Evolutionary conservation across 2,888 invertebrate species (phyloP), one percentile per base, ranked within the genome.

Genomic region (Aelia acuminata): DNA sequence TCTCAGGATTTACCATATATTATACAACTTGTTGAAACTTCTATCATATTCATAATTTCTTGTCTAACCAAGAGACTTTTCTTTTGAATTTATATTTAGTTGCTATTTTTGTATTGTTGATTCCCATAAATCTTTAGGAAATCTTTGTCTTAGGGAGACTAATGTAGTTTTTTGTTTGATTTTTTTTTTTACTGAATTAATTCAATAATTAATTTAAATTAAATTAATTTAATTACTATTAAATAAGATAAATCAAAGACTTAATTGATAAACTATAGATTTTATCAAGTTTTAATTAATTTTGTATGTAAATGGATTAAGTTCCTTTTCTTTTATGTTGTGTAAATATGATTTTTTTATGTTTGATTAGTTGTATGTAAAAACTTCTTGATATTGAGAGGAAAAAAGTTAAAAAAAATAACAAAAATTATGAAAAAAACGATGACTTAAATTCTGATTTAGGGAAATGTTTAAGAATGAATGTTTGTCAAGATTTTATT

Each of bases 231-330:
- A n/a, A n/a, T n/a, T n/a, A n/a, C n/a, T n/a, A 39, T 87, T 57
- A 85, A 87, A 84, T 87, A 87, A 87, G 87, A 31, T 87, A 87
- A 87, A 87, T 87, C 87, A 87, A 87, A 87, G 87, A 87, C 87
- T 87, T 87, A 75, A 53, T 87, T 87, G 87, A 87, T 87, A 87
- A 87, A 87, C 75, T 87, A 35, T 87, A 87, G 84, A 84, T 87
- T 87, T 87, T 87, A 84, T 84, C 84, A 84, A 87, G 80, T 84
- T 87, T 87, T 87, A 75, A 87, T 87, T 87, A 80, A 26, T 53
- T 87, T 39, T 31, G 48, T 87, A 48, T 87, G 87, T 84, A 87
- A 87, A 80, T 87, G 47, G 20, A 84, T 75, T 87, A 84, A 87
- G 80, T 87, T 87, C 87, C 87, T 87, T 87, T 87, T 87, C 75